Evolutionary conservation across 2,797 vertebrate genomes (phyloP), one percentile per base, ranked within the genome.

Genomic region (Kryptolebias ocellatus): DNA sequence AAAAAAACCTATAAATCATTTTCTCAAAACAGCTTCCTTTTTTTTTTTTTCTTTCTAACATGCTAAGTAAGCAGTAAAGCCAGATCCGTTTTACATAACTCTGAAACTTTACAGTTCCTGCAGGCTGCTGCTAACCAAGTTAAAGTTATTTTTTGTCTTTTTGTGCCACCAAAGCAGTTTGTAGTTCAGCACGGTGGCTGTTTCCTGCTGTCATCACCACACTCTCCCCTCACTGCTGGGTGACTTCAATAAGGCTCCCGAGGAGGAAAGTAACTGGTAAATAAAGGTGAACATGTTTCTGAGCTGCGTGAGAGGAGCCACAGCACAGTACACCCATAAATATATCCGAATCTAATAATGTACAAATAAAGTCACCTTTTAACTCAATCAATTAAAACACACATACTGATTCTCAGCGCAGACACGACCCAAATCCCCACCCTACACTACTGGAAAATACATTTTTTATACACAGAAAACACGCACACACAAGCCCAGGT

Each of bases 231-330:
- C 67, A 2, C 69, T 66, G 56, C 72, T 64, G 47, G 47, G 14
- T 24, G 0, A 46, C 55, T 54, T 73, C 74, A 52, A 4, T 60
- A 51, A 75, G 58, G 51, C 67, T 76, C 68, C 74, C 24, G 2
- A 80, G 74, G 66, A 75, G 65, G 55, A 34, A 61, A 58, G 73
- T 67, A 83, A 64, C 69, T 72, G 72, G 70, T 82, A 77, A 83
- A 76, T 50, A 62, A 45, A 65, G 72, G 69, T 12, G 57, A 78
- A 54, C 56, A 49, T 16, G 20, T 67, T 64, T 76, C 66, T 53
- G 45, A 74, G 70, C 27, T 15, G 7, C 37, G 49, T 69, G 72
- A 4, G 12, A 16, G 17, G 50, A 44, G 37, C 56, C 9, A 10
- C 69, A 53, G 70, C 12, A 55, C 67, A 14, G 28, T 18, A 55